A percentile compares a stretch with the other conserved stretches of the same genome.
Evolutionary conservation across 2,113 vertebrate genomes (phyloP).

Genomic region (Protobothrops flavoviridis): DNA sequence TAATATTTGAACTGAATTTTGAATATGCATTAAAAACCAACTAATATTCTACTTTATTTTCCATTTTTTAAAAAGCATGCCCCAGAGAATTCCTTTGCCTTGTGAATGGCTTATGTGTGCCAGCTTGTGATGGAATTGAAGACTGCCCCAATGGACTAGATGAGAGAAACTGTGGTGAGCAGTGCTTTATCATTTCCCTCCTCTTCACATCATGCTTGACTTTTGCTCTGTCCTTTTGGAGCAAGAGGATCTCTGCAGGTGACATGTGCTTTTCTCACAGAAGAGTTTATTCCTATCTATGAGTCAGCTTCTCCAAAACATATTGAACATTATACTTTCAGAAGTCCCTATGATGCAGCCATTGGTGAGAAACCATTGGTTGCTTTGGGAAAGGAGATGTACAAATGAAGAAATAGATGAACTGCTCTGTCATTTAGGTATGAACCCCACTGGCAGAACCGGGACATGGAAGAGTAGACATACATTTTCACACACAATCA

Average conservation of each 20-base stretch:
- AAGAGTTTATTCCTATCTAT: neutral
- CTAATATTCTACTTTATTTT: constrained; percentile 16
- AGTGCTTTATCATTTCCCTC: fast-evolving
- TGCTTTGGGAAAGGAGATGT: neutral
- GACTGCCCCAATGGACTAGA: constrained; percentile 90
- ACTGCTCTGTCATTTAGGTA: neutral
- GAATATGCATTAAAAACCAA: constrained; percentile 12
- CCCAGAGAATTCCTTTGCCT: constrained; percentile 86
- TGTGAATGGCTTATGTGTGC: constrained; percentile 85
- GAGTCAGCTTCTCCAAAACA: neutral
- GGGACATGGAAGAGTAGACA: neutral
- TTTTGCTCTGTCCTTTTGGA: neutral
- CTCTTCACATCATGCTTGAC: neutral
- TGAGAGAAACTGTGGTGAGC: constrained; percentile 90
- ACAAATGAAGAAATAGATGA: neutral
- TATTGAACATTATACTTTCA: neutral
- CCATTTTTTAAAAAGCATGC: constrained; percentile 74
- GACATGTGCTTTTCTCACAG: neutral
- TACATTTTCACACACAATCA: too few species aligned
- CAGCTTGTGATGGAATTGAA: constrained; percentile 86
- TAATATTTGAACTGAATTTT: neutral
- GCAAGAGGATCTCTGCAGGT: neutral
- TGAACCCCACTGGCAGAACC: neutral
- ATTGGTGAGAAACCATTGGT: neutral
- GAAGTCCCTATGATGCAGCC: neutral